Percentiles rank a stretch among this genome's conserved stretches.
phyloP scores from a whole-genome alignment of 1,140 invertebrate species.

The Macrostomum lignano region DNA sequence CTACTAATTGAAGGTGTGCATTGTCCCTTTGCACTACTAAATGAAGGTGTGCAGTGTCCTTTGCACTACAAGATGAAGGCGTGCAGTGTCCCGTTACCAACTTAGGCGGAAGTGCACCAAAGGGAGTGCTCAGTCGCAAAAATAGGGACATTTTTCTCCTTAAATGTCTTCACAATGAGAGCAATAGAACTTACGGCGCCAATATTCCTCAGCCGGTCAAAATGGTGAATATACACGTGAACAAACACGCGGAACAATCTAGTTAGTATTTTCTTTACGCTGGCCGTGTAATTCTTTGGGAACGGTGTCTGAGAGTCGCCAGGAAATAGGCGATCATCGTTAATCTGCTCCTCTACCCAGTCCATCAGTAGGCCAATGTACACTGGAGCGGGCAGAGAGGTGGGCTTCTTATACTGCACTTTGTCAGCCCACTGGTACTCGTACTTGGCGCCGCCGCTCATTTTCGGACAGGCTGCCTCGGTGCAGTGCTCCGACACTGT shows the following conservation, averaged over 20 bases:
- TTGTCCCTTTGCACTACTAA: too few species aligned
- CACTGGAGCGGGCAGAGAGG: conserved; percentile 50
- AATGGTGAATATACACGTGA: conserved; percentile 86
- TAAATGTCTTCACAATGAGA: too few species aligned
- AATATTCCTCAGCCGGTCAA: conserved; percentile 56
- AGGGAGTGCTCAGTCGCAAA: too few species aligned
- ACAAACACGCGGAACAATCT: conserved; percentile 72
- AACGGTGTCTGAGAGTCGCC: conserved; percentile 40
- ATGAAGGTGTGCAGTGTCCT: too few species aligned
- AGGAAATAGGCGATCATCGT: conserved; percentile 58
- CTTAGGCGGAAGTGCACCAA: too few species aligned
- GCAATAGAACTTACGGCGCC: conserved; percentile 41
- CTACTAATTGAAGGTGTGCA: too few species aligned
- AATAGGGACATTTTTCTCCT: too few species aligned
- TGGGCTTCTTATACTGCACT: conserved; percentile 54
- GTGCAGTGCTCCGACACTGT: conserved; percentile 61
- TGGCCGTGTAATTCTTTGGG: conserved; percentile 47
- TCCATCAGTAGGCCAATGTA: conserved; percentile 68
- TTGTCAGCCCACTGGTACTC: conserved; percentile 80
- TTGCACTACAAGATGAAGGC: too few species aligned
- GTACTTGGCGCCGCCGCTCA: conserved; percentile 55
- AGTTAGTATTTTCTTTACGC: conserved; percentile 62
- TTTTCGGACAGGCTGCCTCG: conserved; percentile 53
- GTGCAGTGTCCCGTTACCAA: too few species aligned
- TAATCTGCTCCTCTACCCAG: conserved; percentile 71